These are phyloP conservation scores for Ephydatia muelleri DNA, from an alignment of 37 sponge, comb jelly and placozoan genomes.

Conservation along the genomic window DNA sequence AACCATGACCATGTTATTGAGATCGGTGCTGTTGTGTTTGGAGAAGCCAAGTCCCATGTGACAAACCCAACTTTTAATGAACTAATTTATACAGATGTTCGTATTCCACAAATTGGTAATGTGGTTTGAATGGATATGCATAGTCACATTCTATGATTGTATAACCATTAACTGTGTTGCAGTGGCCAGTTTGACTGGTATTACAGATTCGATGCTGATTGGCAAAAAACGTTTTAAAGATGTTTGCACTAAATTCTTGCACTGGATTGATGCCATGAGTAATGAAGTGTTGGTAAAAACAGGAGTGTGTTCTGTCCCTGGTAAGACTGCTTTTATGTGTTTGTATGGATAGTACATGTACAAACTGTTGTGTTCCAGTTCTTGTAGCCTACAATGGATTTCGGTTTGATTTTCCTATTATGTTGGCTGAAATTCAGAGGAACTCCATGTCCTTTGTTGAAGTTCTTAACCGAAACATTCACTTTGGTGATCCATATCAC, in stretches of 20 bases:
- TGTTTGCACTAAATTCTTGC: conserved; percentile 30
- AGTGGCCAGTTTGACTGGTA: conserved; percentile 25
- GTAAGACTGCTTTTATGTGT: neutral
- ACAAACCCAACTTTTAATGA: neutral
- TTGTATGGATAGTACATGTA: neutral
- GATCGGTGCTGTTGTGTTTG: conserved; percentile 34
- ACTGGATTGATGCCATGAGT: conserved; percentile 29
- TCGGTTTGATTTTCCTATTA: conserved; percentile 53
- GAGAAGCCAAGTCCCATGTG: neutral
- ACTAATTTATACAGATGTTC: conserved; percentile 22
- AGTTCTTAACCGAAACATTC: conserved; percentile 13
- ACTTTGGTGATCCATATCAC: conserved; percentile 49
- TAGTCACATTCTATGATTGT: neutral
- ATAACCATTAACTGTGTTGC: neutral
- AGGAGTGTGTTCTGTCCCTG: conserved; percentile 18
- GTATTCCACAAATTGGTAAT: conserved; percentile 24
- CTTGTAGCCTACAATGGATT: conserved; percentile 71
- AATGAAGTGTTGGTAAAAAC: neutral
- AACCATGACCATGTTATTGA: conserved; percentile 48
- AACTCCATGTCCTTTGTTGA: neutral
- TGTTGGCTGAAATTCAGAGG: conserved; percentile 58
- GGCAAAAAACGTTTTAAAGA: conserved; percentile 11
- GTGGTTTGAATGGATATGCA: neutral
- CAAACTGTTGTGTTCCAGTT: conserved; percentile 12
- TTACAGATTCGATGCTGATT: conserved; percentile 21